Conservation (phyloP, 2,888 invertebrate genomes). For the Acanthococcus lagerstroemiae region DNA sequence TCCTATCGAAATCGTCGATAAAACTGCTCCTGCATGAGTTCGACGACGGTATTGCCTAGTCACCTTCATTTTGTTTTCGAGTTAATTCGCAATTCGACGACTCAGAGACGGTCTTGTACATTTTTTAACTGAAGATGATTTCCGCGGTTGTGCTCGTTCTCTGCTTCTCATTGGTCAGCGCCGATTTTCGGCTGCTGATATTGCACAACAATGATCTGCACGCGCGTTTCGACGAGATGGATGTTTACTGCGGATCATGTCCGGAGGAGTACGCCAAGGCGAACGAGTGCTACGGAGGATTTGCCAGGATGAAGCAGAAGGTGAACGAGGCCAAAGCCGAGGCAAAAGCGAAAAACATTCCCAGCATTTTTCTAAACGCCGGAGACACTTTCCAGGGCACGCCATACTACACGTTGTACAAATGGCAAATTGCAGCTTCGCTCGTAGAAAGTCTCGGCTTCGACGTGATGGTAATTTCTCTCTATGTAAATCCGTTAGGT, state of each 20-base stretch:
- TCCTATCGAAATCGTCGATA: no score
- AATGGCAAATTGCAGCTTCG: constrained; percentile 64
- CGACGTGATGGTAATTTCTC: constrained; percentile 79
- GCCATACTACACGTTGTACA: constrained; percentile 73
- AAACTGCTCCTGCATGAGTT: no score
- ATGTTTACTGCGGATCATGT: constrained; percentile 42
- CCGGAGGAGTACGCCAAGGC: no score
- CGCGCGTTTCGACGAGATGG: constrained; percentile 55
- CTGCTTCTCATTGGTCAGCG: no score
- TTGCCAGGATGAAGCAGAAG: constrained; percentile 53
- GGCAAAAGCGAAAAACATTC: constrained; percentile 48
- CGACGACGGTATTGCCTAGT: no score
- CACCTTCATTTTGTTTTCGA: no score
- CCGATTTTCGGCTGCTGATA: constrained; percentile 55
- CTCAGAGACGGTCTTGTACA: no score
- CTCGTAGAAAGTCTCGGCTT: constrained; percentile 70
- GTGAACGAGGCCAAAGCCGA: constrained; percentile 49
- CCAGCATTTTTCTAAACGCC: constrained; percentile 76
- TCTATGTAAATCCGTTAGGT: no score
- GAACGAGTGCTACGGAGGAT: constrained; percentile 70
- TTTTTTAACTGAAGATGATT: no score
- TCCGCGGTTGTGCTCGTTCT: no score
- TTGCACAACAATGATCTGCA: constrained; percentile 91
- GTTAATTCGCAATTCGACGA: no score
- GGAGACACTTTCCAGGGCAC: constrained; percentile 89